A percentile compares a stretch with the other conserved stretches of the same genome.
Conservation (phyloP, 23 tunicate genomes). For the Clavelina lepadiformis region DNA sequence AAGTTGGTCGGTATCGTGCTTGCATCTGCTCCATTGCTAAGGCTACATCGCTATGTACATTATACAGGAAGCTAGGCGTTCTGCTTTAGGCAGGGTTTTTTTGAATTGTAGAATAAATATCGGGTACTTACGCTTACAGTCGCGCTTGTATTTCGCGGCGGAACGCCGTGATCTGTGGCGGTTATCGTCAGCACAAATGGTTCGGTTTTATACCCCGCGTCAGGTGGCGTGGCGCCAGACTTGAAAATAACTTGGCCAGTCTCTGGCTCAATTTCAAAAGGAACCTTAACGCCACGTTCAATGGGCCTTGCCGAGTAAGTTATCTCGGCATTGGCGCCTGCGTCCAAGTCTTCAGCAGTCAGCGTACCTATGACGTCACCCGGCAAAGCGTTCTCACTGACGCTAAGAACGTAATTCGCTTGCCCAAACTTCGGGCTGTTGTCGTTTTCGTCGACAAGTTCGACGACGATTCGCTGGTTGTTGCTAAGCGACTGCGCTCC, state of each 20-base stretch:
- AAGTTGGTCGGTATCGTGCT: too few relatives aligned
- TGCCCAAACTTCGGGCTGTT: conserved; percentile 62
- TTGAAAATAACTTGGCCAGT: conserved; percentile 39
- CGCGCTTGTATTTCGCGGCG: conserved; percentile 38
- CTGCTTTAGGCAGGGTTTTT: not conserved
- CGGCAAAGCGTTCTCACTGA: conserved; percentile 32
- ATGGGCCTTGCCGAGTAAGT: conserved; percentile 40
- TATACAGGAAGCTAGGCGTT: not conserved
- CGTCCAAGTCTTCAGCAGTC: conserved; percentile 60
- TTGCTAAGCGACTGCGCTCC: conserved; percentile 63
- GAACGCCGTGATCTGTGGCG: conserved; percentile 75
- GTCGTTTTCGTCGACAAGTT: conserved; percentile 75
- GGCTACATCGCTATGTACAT: too few relatives aligned
- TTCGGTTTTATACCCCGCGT: conserved; percentile 58
- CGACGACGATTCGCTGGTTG: conserved; percentile 18
- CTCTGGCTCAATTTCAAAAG: conserved; percentile 46
- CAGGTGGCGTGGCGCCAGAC: conserved; percentile 21
- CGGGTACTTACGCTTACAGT: conserved; percentile 35
- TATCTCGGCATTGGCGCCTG: conserved; percentile 44
- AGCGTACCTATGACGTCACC: conserved; percentile 17
- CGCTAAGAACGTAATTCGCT: conserved; percentile 18
- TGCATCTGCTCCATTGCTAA: too few relatives aligned
- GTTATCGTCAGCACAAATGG: conserved; percentile 46
- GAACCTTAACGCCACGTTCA: conserved; percentile 1
- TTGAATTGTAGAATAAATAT: not conserved